phyloP scores from a whole-genome alignment of 2,888 invertebrate genomes.

The Herminia tarsipennalis region DNA sequence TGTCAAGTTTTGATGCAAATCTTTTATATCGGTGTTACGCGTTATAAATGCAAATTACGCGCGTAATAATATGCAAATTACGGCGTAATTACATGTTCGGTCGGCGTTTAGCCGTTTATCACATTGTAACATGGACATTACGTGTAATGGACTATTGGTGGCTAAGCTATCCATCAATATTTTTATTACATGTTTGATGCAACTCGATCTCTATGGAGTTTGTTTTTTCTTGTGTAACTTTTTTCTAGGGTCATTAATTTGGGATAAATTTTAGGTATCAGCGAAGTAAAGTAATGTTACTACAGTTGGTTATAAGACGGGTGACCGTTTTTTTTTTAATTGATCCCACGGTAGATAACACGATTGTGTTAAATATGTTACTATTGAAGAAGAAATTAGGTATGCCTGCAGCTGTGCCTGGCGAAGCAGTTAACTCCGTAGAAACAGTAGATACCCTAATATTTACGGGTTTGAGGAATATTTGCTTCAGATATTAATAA shows the following conservation, averaged over 20 bases:
- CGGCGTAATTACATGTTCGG: constrained; percentile 33
- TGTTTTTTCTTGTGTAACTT: constrained; percentile 25
- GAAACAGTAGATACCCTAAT: too few species aligned
- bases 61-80: constrained; percentile 35
- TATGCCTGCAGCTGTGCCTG: too few species aligned
- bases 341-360: too few species aligned
- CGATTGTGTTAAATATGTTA: too few species aligned
- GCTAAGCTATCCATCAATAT: constrained; percentile 13
- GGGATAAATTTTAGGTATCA: too few species aligned
- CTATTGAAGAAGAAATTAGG: too few species aligned
- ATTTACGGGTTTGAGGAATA: too few species aligned
- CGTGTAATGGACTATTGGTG: constrained; percentile 18
- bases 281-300: too few species aligned
- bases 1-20: constrained; percentile 7
- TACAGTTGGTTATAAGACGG: too few species aligned
- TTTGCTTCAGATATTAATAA: too few species aligned
- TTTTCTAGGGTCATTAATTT: not conserved
- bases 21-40: constrained; percentile 18
- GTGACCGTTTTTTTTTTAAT: too few species aligned
- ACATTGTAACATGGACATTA: constrained; percentile 32
- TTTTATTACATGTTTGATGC: constrained; percentile 14
- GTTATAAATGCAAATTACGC: constrained; percentile 31
- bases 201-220: constrained; percentile 20
- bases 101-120: constrained; percentile 31
- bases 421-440: too few species aligned